Percentiles rank a stretch among this genome's conserved stretches.
Evolutionary conservation across 2,113 vertebrate genomes (phyloP).

Genomic region (Hippocampus mohnikei): DNA sequence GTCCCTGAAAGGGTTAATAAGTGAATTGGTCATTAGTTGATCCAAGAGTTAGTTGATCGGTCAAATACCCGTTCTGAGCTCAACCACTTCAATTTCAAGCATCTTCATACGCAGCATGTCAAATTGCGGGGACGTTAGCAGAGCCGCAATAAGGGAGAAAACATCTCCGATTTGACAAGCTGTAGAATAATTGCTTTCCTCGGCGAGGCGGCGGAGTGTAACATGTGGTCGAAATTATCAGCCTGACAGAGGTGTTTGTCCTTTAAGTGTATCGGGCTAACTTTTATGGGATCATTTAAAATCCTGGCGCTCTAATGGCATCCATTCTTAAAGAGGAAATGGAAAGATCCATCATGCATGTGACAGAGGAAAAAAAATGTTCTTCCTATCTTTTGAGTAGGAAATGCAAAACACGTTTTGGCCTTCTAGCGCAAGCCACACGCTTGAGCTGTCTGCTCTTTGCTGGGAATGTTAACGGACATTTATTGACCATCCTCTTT

Average conservation of each 20-base stretch:
- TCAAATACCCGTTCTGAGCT: neutral
- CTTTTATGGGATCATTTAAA: slow-evolving; percentile 72
- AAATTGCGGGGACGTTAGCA: slow-evolving; percentile 25
- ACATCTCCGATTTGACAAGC: slow-evolving; percentile 72
- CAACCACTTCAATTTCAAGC: neutral
- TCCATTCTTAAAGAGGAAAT: slow-evolving; percentile 64
- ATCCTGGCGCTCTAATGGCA: slow-evolving; percentile 58
- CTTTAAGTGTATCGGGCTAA: slow-evolving; percentile 68
- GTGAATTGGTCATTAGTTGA: neutral
- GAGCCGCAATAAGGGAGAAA: slow-evolving; percentile 61
- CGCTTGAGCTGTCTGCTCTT: slow-evolving; percentile 58
- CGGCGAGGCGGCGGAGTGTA: slow-evolving; percentile 67
- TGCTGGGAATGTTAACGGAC: slow-evolving; percentile 67
- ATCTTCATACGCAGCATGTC: neutral
- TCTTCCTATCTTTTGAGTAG: slow-evolving; percentile 39
- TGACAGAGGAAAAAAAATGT: slow-evolving; percentile 60
- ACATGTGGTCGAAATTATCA: slow-evolving; percentile 73
- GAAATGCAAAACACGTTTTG: slow-evolving; percentile 53
- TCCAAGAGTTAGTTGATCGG: neutral
- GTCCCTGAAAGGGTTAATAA: neutral
- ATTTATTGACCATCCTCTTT: neutral
- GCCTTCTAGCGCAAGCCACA: neutral
- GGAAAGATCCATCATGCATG: slow-evolving; percentile 68
- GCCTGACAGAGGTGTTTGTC: slow-evolving; percentile 73
- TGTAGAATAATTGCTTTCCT: slow-evolving; percentile 71